Evolutionary conservation across 2,113 vertebrate species (phyloP), one percentile per base, ranked within the genome.

Genomic region (Dipodomys merriami): DNA sequence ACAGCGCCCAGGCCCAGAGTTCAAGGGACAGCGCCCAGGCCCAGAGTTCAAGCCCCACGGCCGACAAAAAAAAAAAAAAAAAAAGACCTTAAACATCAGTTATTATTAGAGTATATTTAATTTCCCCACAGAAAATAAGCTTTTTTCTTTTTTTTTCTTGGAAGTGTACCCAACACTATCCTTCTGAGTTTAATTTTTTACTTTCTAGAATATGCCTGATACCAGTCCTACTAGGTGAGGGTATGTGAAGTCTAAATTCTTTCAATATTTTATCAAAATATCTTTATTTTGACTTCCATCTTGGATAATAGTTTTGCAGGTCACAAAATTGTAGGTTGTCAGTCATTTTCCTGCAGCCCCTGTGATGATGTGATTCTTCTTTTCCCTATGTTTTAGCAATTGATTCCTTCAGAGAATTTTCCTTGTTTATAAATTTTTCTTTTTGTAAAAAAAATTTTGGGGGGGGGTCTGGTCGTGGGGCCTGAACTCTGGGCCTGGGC

Each of bases 101-200:
- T 82, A 33, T 78, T 92, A 49, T 78, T 73, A 82, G 92, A 92
- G 10, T 23, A 49, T 73, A 35, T 57, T 91, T 82, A 78, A 88
- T n/a, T 85, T 88, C 23, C 9, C 11, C 23, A 33, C 19, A 88
- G 74, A 79, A 90, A 88, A 49, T 67, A 6, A 5, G 2, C 44
- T 6, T 72, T 44, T 85, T 39, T 39, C 35, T 39, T 85, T 90
- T 77, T 53, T 88, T 82, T 91, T 8, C 18, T 91, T 44, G 71
- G 9, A 16, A 44, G 39, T 49, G 8, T 2, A 53, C 29, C 29
- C 4, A 81, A 15, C 46, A 76, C 7, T 23, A 44, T 64, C 2
- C 6, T 73, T 80, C 57, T 76, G 20, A 12, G 10, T 57, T 74
- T 29, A 83, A 1, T 82, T 90, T 95, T n/a, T n/a, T 87, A 87